phyloP scores from a whole-genome alignment of 1,140 invertebrate genomes.

The Zaprionus inermis region DNA sequence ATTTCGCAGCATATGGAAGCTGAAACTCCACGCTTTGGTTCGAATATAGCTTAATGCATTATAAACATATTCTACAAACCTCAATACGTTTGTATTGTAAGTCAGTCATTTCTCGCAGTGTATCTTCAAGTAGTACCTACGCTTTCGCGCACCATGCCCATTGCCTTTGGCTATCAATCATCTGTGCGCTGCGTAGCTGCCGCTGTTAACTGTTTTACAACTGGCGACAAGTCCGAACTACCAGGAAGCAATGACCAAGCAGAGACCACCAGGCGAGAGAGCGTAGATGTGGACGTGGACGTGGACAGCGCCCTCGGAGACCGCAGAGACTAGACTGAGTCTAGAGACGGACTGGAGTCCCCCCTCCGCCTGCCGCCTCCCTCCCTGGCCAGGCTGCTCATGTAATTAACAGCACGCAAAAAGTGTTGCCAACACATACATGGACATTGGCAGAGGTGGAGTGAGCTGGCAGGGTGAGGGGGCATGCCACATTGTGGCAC shows the following conservation, averaged over 20 bases:
- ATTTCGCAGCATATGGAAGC: neutral
- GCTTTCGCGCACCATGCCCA: slow-evolving; percentile 2
- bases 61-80: too few relatives aligned
- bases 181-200: slow-evolving; percentile 35
- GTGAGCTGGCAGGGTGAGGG: neutral
- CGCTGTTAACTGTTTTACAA: slow-evolving; percentile 66
- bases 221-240: slow-evolving; percentile 74
- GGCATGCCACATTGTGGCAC: slow-evolving; percentile 34
- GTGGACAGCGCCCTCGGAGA: slow-evolving; percentile 68
- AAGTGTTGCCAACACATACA: slow-evolving; percentile 77
- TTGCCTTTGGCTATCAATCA: slow-evolving; percentile 73
- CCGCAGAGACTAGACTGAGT: slow-evolving; percentile 56
- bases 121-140: neutral
- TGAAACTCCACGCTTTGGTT: neutral
- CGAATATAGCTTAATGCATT: too few relatives aligned
- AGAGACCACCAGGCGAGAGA: slow-evolving; percentile 70
- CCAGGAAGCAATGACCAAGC: slow-evolving; percentile 80
- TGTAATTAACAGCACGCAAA: slow-evolving; percentile 82
- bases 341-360: slow-evolving; percentile 12
- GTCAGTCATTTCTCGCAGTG: slow-evolving; percentile 1
- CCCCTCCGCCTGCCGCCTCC: neutral
- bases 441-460: slow-evolving; percentile 56
- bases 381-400: slow-evolving; percentile 34
- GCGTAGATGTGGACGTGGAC: neutral
- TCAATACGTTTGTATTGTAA: too few relatives aligned